phyloP scores from a whole-genome alignment of 2,113 vertebrate species.

The Cyphomyrus plagiostoma region DNA sequence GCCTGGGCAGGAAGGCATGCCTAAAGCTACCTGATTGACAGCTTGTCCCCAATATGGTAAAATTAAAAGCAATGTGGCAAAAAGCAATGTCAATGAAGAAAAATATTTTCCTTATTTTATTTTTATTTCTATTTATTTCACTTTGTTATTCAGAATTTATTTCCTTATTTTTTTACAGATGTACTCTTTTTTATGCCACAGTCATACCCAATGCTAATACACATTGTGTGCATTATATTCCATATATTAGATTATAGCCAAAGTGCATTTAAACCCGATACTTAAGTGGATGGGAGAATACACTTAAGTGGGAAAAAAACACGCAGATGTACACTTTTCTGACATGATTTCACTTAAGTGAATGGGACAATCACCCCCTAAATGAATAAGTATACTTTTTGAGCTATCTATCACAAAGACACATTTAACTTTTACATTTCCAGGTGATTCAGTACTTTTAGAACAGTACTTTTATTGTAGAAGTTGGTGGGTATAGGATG shows the following conservation, averaged over 20 bases:
- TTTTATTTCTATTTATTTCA: too few relatives aligned
- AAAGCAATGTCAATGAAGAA: too few relatives aligned
- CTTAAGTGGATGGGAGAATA: neutral
- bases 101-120: too few relatives aligned
- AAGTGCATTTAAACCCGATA: neutral
- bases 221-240: too few relatives aligned
- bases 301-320: neutral
- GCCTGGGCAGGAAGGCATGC: too few relatives aligned
- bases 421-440: neutral
- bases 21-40: too few relatives aligned
- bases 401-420: neutral
- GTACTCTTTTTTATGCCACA: too few relatives aligned
- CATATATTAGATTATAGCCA: neutral
- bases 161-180: too few relatives aligned
- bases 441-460: neutral
- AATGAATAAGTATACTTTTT: neutral
- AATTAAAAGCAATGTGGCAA: too few relatives aligned
- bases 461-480: neutral
- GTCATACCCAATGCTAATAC: too few relatives aligned
- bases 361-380: neutral
- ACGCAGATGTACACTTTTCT: neutral
- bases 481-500: neutral
- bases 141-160: too few relatives aligned
- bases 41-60: too few relatives aligned
- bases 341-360: neutral